A percentile compares a stretch with the other conserved stretches of the same genome.
phyloP scores from a whole-genome alignment of 2,113 vertebrate genomes.

The Ahaetulla prasina region DNA sequence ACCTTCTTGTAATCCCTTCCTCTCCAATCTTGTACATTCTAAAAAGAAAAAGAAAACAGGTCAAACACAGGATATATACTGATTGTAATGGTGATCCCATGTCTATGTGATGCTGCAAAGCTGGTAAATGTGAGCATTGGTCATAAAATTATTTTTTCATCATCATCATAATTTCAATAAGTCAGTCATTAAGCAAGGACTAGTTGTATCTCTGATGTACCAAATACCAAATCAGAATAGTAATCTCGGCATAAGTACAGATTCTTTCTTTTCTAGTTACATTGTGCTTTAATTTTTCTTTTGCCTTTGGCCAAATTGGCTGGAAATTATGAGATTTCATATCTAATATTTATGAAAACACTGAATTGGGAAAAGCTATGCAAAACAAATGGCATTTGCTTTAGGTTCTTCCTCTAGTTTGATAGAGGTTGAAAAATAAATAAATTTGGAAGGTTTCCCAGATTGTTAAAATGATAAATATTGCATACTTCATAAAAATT shows the following conservation, averaged over 20 bases:
- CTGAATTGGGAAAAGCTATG: background rate
- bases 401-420: slow-evolving; percentile 13
- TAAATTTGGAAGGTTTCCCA: slow-evolving; percentile 12
- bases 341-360: background rate
- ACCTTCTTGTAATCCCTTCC: background rate
- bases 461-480: slow-evolving; percentile 19
- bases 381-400: background rate
- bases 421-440: slow-evolving; percentile 2
- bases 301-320: background rate
- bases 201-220: background rate
- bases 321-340: background rate
- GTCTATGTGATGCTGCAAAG: background rate
- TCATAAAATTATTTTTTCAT: background rate
- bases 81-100: background rate
- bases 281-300: background rate
- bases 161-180: background rate
- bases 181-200: background rate
- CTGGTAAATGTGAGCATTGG: background rate
- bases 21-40: background rate
- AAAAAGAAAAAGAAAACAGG: background rate
- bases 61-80: background rate
- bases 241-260: background rate
- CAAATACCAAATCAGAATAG: background rate
- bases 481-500: background rate
- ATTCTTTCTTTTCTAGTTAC: background rate